A percentile compares a stretch with the other conserved stretches of the same genome.
phyloP scores from a whole-genome alignment of 2,113 vertebrate species.

The Coreoperca whiteheadi region DNA sequence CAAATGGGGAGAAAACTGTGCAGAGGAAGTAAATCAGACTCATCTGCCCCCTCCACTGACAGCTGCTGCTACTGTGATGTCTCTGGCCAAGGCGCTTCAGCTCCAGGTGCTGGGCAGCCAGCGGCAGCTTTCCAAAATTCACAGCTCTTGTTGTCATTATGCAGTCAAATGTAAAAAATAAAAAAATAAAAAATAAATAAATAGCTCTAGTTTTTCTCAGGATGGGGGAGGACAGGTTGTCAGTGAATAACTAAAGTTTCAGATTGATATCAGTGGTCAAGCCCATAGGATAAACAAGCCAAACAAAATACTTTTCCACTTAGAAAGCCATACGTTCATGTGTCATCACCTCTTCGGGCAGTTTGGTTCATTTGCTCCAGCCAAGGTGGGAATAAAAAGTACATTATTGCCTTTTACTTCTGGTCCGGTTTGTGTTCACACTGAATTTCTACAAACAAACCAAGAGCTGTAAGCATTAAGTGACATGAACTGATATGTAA shows the following conservation, averaged over 20 bases:
- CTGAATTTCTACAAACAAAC: neutral
- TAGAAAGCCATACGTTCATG: neutral
- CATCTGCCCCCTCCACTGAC: slow-evolving; percentile 35
- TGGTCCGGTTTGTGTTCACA: neutral
- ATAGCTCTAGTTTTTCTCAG: neutral
- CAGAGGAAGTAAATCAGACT: slow-evolving; percentile 56
- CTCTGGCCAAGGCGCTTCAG: slow-evolving; percentile 20
- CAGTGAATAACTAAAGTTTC: slow-evolving; percentile 26
- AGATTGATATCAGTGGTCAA: slow-evolving; percentile 19
- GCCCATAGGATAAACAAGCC: slow-evolving; percentile 18
- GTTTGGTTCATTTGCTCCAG: neutral
- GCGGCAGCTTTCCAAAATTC: slow-evolving; percentile 45
- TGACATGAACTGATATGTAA: neutral
- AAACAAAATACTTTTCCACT: slow-evolving; percentile 16
- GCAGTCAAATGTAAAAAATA: neutral
- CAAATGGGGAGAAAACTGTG: slow-evolving; percentile 28
- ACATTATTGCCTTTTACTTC: neutral
- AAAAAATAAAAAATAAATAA: too few species aligned
- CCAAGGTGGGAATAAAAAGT: neutral
- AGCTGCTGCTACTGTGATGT: slow-evolving; percentile 64
- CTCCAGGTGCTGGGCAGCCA: slow-evolving; percentile 49
- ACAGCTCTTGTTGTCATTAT: slow-evolving; percentile 15
- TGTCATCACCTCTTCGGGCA: slow-evolving; percentile 26
- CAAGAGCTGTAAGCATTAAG: neutral
- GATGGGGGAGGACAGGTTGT: neutral